Percentiles rank a stretch among this genome's conserved stretches.
phyloP scores from a whole-genome alignment of 2,113 vertebrate genomes.

The Accipiter virgatus region DNA sequence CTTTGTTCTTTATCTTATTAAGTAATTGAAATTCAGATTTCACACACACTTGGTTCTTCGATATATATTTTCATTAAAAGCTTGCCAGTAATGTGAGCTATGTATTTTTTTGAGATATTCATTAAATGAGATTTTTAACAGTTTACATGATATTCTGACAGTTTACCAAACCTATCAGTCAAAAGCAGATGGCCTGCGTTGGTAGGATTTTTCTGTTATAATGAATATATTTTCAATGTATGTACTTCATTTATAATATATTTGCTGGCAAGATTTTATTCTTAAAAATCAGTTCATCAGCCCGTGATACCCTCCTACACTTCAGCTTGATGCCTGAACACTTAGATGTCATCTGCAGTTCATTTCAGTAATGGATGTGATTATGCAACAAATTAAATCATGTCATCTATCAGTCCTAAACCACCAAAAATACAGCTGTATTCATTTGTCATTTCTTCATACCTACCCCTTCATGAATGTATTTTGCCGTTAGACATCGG shows the following conservation, averaged over 20 bases:
- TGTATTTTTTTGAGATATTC: conserved; percentile 15
- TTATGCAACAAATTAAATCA: neutral
- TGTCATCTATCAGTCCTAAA: neutral
- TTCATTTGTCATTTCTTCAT: neutral
- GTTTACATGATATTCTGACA: conserved; percentile 59
- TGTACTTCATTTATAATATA: conserved; percentile 10
- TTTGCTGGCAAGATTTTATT: neutral
- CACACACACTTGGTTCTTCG: conserved; percentile 13
- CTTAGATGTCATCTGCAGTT: neutral
- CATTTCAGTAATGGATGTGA: neutral
- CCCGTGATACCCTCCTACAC: neutral
- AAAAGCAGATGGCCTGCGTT: conserved; percentile 53
- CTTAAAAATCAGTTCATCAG: conserved; percentile 13
- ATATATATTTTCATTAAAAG: conserved; percentile 52
- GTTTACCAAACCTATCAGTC: conserved; percentile 58
- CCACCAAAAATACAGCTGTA: neutral
- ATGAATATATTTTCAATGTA: conserved; percentile 16
- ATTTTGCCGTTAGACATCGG: neutral
- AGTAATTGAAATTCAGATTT: conserved; percentile 27
- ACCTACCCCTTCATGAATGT: neutral
- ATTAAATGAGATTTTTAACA: conserved; percentile 54
- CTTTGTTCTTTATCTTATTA: conserved; percentile 7
- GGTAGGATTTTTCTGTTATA: conserved; percentile 27
- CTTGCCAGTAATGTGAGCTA: conserved; percentile 37
- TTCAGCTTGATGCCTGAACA: neutral